Conservation (phyloP, 2,888 invertebrate species). For the Limnephilus marmoratus region DNA sequence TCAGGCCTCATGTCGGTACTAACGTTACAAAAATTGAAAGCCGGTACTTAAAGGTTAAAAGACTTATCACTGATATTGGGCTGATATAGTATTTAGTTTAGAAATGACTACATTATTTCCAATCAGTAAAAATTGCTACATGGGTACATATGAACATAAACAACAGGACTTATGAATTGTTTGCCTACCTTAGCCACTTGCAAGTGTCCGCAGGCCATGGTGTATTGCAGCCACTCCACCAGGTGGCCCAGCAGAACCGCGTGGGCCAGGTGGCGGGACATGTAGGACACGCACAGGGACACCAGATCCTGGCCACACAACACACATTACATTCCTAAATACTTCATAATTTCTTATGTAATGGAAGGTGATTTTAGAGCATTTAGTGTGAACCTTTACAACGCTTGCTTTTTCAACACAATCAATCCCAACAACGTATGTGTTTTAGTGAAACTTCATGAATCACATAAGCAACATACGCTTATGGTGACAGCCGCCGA, state of each 20-base stretch:
- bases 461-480: too few species aligned
- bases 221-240: conserved; percentile 94
- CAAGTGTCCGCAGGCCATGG: conserved; percentile 87
- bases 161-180: background rate
- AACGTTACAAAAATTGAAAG: too few species aligned
- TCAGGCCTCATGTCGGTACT: too few species aligned
- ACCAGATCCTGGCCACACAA: conserved; percentile 83
- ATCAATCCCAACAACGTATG: too few species aligned
- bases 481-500: too few species aligned
- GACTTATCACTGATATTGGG: background rate
- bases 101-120: too few species aligned
- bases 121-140: background rate
- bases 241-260: conserved; percentile 89
- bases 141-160: background rate
- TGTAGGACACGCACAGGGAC: conserved; percentile 89
- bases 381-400: too few species aligned
- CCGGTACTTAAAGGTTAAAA: too few species aligned
- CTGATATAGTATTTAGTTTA: background rate
- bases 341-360: background rate
- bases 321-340: conserved; percentile 52
- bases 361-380: too few species aligned
- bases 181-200: conserved; percentile 79
- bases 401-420: too few species aligned
- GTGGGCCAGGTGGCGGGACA: conserved; percentile 91
- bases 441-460: too few species aligned